Evolutionary conservation across 2,797 vertebrate genomes (phyloP), one percentile per base, ranked within the genome.

Genomic region (Liasis olivaceus): DNA sequence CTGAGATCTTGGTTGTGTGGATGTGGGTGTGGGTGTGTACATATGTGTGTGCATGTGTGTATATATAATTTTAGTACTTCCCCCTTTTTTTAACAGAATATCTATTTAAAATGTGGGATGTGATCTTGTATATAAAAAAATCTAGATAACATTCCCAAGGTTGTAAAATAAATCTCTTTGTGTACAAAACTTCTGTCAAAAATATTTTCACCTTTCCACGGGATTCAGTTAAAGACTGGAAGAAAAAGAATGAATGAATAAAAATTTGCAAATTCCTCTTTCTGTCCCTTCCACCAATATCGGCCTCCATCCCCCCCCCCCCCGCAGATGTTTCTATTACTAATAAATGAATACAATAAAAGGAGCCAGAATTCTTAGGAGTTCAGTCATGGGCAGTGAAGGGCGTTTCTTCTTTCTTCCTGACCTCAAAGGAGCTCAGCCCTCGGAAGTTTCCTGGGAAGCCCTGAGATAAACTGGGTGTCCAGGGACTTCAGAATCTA

Each of bases 31-130:
- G 96, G 96, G 94, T 91, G 62, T 62, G 77, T 81, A 81, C 36
- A 4, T 42, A 6, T 36, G 69, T 3, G 42, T 66, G 93, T 42
- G 24, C 95, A 87, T 93, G 9, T 51, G 95, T 97, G 96, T 99
- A 97, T 98, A 98, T 97, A 97, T 97, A 98, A 97, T 97, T 96
- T 97, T 95, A 96, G 94, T 95, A 95, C 96, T 96, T 97, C 97
- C 96, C 94, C 93, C 28, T 97, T 98, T 97, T 98, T 63, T 54
- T 63, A 87, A 63, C 95, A 98, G 98, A 97, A 97, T 94, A 95
- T 96, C 56, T 97, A 97, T 97, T 97, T 97, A 97, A 97, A 97
- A 95, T 93, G 91, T 96, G 95, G 92, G 93, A 94, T 93, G 95
- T 94, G 42, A 93, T 96, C 96, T 13, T 97, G 97, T 97, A 97